Evolutionary conservation across 2,888 invertebrate genomes (phyloP).

Genomic region (Nomada flava): DNA sequence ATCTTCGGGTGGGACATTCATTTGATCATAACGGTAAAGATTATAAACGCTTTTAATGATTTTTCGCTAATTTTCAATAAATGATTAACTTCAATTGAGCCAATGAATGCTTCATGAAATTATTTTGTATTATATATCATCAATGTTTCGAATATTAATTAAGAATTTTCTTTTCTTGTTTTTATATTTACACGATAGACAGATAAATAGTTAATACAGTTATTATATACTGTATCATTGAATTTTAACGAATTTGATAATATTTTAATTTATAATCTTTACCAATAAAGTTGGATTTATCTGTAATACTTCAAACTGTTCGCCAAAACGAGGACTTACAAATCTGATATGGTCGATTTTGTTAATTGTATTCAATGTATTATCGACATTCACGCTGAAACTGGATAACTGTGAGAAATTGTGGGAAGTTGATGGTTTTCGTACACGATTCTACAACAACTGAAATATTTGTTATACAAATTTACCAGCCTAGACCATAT

Average conservation of each 20-base stretch:
- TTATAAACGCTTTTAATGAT: conserved; percentile 49
- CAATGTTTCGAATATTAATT: not conserved
- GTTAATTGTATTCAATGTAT: conserved; percentile 28
- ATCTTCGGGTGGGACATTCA: conserved; percentile 79
- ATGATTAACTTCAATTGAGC: not conserved
- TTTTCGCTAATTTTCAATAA: conserved; percentile 15
- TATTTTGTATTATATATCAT: not conserved
- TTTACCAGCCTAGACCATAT: conserved; percentile 76
- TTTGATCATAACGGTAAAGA: conserved; percentile 56
- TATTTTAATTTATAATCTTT: conserved; percentile 51
- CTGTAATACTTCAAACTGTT: conserved; percentile 15
- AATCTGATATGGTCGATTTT: conserved; percentile 16
- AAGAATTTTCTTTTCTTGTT: not conserved
- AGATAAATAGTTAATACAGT: no score
- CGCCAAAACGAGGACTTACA: conserved; percentile 9
- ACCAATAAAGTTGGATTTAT: conserved; percentile 32
- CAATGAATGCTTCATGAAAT: not conserved
- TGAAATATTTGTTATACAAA: conserved; percentile 48
- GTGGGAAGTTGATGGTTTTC: conserved; percentile 22
- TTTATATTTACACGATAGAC: not conserved
- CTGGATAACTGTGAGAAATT: conserved; percentile 8
- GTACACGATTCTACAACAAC: conserved; percentile 21
- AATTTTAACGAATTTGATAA: not conserved
- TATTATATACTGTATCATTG: not conserved
- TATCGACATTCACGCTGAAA: conserved; percentile 9